These are phyloP conservation scores for Artibeus lituratus DNA, from an alignment of 2,797 vertebrate species.

Conservation along the genomic window DNA sequence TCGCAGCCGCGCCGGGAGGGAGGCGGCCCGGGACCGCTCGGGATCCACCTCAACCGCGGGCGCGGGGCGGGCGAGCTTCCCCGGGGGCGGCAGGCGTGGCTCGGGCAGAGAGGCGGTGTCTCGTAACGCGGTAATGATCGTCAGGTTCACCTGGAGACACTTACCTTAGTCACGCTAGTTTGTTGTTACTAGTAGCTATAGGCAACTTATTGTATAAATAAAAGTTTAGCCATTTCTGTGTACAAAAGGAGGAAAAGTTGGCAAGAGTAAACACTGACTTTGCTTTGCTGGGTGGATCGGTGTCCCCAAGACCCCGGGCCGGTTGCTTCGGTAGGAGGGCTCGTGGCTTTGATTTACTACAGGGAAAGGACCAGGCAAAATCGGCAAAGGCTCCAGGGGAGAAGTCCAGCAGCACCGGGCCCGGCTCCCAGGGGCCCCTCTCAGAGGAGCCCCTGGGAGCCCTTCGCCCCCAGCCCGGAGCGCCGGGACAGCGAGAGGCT, in stretches of 20 bases:
- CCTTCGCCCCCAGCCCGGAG: no score
- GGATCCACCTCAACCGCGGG: not conserved
- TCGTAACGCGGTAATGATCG: no score
- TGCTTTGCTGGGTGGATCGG: not conserved
- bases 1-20: not conserved
- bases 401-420: accelerated
- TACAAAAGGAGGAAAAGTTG: not conserved
- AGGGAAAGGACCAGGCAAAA: not conserved
- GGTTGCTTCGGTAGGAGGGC: not conserved
- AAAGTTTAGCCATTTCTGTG: accelerated
- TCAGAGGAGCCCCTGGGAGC: not conserved
- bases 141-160: not conserved
- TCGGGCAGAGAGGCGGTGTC: not conserved
- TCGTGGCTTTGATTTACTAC: not conserved
- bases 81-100: not conserved
- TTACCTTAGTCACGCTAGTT: not conserved
- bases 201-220: not conserved
- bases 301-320: not conserved
- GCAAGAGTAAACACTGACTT: not conserved
- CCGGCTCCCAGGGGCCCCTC: not conserved
- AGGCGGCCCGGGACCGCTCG: not conserved
- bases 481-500: accelerated
- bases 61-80: not conserved
- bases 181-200: not conserved
- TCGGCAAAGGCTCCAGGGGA: accelerated